These are phyloP conservation scores for Acleris literana DNA, from an alignment of 2,888 invertebrate species.

Conservation along the genomic window DNA sequence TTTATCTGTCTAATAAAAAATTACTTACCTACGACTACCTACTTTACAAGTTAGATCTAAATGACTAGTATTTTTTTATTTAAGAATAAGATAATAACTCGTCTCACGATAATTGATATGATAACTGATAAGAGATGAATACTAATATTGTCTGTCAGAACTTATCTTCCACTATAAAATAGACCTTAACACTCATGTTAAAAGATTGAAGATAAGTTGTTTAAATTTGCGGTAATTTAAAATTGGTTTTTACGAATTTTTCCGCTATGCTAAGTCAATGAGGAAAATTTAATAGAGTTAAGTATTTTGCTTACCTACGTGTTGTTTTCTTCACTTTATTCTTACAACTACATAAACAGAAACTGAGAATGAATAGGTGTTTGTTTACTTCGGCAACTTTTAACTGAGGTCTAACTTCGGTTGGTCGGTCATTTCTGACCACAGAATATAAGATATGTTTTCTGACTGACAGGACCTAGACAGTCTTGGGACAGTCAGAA, in stretches of 20 bases:
- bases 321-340: conserved; percentile 2
- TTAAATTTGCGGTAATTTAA: background rate
- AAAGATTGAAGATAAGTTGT: background rate
- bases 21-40: no score
- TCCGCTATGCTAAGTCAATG: background rate
- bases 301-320: conserved; percentile 1
- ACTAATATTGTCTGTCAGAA: conserved; percentile 24
- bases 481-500: no score
- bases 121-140: conserved; percentile 24
- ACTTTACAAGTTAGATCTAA: background rate
- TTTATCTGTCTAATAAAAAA: no score
- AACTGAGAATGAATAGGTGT: background rate
- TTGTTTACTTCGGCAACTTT: conserved; percentile 32
- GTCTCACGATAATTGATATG: conserved; percentile 10
- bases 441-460: no score
- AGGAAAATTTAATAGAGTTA: background rate
- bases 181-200: background rate
- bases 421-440: background rate
- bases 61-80: background rate
- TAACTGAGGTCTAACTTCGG: background rate
- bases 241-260: background rate
- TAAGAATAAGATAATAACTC: conserved; percentile 8
- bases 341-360: conserved; percentile 10
- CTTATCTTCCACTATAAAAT: conserved; percentile 6
- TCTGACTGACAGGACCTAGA: no score